A percentile compares a stretch with the other conserved stretches of the same genome.
phyloP scores from a whole-genome alignment of 2,797 vertebrate species.

The Todus mexicanus region DNA sequence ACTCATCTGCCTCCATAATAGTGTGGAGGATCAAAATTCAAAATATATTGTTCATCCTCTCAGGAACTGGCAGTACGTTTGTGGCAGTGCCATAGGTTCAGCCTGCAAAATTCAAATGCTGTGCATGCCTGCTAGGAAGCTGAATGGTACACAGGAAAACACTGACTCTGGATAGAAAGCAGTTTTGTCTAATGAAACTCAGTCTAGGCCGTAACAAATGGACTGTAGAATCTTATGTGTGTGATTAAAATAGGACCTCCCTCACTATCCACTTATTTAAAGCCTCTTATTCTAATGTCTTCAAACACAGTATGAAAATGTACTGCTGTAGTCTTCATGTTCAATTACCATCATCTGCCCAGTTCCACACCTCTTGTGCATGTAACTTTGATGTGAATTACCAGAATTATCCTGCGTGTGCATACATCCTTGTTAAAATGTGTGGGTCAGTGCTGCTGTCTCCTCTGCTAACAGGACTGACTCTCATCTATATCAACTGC shows the following conservation, averaged over 20 bases:
- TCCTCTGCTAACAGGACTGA: not conserved
- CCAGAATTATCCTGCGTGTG: not conserved
- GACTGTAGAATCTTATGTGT: not conserved
- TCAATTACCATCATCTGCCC: slow-evolving; percentile 13
- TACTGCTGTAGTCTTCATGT: slow-evolving; percentile 25
- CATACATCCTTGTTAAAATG: not conserved
- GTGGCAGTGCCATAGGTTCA: not conserved
- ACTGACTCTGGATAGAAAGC: not conserved
- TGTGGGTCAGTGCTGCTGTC: slow-evolving; percentile 24
- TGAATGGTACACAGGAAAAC: not conserved
- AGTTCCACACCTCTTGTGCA: not conserved
- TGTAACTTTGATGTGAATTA: slow-evolving; percentile 25
- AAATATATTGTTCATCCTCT: not conserved
- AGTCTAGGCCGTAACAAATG: not conserved
- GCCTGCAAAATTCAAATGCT: not conserved
- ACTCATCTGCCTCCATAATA: not conserved
- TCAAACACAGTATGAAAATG: slow-evolving; percentile 6
- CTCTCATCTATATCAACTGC: not conserved
- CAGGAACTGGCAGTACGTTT: not conserved
- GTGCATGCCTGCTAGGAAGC: not conserved
- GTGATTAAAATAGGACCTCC: not conserved
- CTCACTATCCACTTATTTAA: not conserved
- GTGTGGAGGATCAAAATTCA: not conserved
- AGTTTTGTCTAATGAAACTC: not conserved
- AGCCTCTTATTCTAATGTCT: slow-evolving; percentile 14